phyloP scores from a whole-genome alignment of 2,888 invertebrate genomes.

The Lottia scabra region DNA sequence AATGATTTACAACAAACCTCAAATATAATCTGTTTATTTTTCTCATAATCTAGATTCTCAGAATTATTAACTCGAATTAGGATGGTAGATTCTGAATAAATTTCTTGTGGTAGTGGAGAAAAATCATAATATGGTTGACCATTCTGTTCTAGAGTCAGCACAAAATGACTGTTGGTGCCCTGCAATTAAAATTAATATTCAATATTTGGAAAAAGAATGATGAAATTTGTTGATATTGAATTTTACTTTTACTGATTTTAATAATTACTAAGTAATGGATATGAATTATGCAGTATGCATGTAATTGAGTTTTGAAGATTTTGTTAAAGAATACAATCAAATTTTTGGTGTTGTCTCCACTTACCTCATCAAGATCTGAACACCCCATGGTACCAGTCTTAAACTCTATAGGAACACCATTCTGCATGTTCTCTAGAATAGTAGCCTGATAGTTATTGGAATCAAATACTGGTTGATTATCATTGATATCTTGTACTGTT shows the following conservation, averaged over 20 bases:
- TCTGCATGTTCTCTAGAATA: constrained; percentile 57
- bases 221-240: too few relatives aligned
- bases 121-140: constrained; percentile 51
- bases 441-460: constrained; percentile 42
- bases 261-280: too few relatives aligned
- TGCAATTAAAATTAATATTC: constrained; percentile 27
- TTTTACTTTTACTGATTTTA: too few relatives aligned
- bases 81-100: constrained; percentile 51
- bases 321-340: too few relatives aligned
- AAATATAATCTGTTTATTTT: constrained; percentile 42
- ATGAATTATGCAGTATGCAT: too few relatives aligned
- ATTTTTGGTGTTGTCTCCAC: not conserved
- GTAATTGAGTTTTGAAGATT: too few relatives aligned
- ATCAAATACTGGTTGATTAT: constrained; percentile 75
- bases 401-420: constrained; percentile 53
- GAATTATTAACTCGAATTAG: constrained; percentile 53
- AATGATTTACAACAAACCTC: constrained; percentile 33
- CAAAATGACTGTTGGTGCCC: constrained; percentile 57
- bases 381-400: constrained; percentile 41
- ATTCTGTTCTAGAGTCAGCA: constrained; percentile 44
- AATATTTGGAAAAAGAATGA: too few relatives aligned
- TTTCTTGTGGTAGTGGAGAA: constrained; percentile 47
- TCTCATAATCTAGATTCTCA: constrained; percentile 83
- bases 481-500: constrained; percentile 70
- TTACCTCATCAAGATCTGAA: constrained; percentile 53